Evolutionary conservation across 2,797 vertebrate genomes (phyloP), one percentile per base, ranked within the genome.

Genomic region (Buceros bicornis): DNA sequence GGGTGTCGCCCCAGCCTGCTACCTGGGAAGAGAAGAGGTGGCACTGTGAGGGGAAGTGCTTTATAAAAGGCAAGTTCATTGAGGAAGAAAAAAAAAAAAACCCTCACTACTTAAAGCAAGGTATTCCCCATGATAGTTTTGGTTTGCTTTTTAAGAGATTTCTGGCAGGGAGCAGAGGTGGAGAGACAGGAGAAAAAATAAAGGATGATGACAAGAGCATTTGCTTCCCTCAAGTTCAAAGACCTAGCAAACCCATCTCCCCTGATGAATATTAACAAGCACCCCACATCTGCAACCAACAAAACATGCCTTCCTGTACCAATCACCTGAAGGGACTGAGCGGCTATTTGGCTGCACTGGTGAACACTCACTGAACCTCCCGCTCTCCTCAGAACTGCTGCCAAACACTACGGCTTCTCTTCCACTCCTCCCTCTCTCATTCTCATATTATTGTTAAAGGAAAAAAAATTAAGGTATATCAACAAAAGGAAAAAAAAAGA

Each of bases 1-100:
- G 20, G 24, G 20, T 5, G 5, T 3, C 5, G 20, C 14, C 4
- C 4, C 5, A 15, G 21, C 1, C n/a, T 37, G 7, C 3, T 31
- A 2, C 0, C 0, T 10, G 48, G 48, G 22, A 65, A 69, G 2
- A 51, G 29, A 37, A 60, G 48, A 2, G 11, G 26, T 4, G 19
- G 40, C 8, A 28, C 33, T 1, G 4, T 6, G 42, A 78, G 7
- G 5, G 3, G 5, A 81, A 3, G 1, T 24, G 13, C 4, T 69
- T 37, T 15, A 51, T 3, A 47, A 60, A n/a, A 67, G 20, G 13
- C 6, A 65, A 61, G 43, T 25, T 13, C 14, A 8, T 28, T 25
- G 29, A 84, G 61, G 14, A 37, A 51, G 13, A 43, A 81, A 64
- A 11, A 56, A 47, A 13, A 50, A 13, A 43, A 16, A 3, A 3